A percentile compares a stretch with the other conserved stretches of the same genome.
These are phyloP conservation scores for Hestina assimilis DNA, from an alignment of 1,140 invertebrate genomes.

Conservation along the genomic window DNA sequence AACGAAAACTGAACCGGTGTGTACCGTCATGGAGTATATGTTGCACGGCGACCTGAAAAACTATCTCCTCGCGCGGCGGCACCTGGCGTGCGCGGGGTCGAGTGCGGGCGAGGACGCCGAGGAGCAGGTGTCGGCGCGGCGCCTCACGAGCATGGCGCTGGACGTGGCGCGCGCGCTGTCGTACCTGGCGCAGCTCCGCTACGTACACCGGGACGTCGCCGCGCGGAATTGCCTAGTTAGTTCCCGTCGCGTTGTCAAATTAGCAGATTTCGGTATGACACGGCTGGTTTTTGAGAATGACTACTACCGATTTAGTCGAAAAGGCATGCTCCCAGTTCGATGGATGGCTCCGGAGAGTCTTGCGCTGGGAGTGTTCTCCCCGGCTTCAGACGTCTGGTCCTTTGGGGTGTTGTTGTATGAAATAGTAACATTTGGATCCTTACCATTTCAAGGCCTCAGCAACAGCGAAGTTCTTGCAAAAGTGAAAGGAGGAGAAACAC, in stretches of 20 bases:
- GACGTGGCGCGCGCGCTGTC: conserved; percentile 92
- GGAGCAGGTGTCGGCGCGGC: conserved; percentile 85
- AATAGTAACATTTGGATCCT: conserved; percentile 92
- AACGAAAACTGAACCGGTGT: conserved; percentile 90
- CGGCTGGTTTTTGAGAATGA: conserved; percentile 92
- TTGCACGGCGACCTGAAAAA: conserved; percentile 95
- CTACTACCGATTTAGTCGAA: conserved; percentile 92
- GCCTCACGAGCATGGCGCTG: conserved; percentile 90
- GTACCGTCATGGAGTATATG: conserved; percentile 96
- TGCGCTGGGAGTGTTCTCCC: conserved; percentile 88
- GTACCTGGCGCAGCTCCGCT: conserved; percentile 88
- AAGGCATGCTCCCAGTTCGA: conserved; percentile 92
- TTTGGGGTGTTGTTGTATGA: conserved; percentile 92
- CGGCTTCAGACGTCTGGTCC: conserved; percentile 92
- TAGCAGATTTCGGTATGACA: conserved; percentile 97
- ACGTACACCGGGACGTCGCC: conserved; percentile 92
- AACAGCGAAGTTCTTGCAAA: conserved; percentile 91
- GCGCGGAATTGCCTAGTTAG: conserved; percentile 94
- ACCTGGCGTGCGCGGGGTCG: conserved; percentile 85
- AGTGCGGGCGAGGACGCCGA: conserved; percentile 84
- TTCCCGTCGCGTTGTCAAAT: conserved; percentile 88
- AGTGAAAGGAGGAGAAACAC: conserved; percentile 86
- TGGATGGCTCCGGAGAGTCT: conserved; percentile 96
- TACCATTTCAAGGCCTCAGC: conserved; percentile 91
- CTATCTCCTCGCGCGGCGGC: conserved; percentile 89